Evolutionary conservation across 2,113 vertebrate species (phyloP).

Genomic region (Ancistrus triradiatus): DNA sequence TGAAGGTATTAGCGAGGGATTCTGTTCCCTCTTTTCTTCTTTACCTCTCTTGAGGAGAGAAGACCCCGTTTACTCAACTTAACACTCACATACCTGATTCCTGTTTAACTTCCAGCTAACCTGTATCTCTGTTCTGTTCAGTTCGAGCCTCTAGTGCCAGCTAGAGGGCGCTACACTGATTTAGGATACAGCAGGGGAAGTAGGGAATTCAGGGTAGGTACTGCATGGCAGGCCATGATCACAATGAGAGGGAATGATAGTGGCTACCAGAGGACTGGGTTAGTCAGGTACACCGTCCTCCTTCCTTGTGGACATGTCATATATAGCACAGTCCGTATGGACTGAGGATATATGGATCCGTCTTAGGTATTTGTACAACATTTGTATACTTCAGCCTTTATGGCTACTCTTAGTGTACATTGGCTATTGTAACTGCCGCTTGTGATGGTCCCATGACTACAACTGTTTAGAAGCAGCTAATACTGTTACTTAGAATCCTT

Average conservation of each 20-base stretch:
- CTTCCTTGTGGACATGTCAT: constrained; percentile 38
- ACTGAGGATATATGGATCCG: constrained; percentile 41
- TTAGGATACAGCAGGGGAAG: constrained; percentile 64
- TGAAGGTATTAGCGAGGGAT: constrained; percentile 40
- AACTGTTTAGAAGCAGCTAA: constrained; percentile 50
- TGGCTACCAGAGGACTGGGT: constrained; percentile 60
- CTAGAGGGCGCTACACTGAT: constrained; percentile 53
- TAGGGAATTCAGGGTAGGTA: constrained; percentile 51
- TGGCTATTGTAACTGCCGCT: constrained; percentile 58
- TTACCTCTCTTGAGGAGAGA: constrained; percentile 49
- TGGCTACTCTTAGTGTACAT: constrained; percentile 57
- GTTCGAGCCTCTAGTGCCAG: constrained; percentile 44
- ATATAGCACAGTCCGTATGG: constrained; percentile 46
- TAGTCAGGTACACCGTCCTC: constrained; percentile 41
- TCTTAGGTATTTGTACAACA: constrained; percentile 46
- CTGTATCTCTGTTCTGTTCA: constrained; percentile 52
- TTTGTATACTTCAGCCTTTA: constrained; percentile 59
- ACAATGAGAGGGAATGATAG: constrained; percentile 51
- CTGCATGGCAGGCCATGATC: constrained; percentile 45
- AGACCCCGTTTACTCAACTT: constrained; percentile 41
- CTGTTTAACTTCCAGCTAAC: constrained; percentile 60
- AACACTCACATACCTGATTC: constrained; percentile 56
- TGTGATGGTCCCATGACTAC: constrained; percentile 49
- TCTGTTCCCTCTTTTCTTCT: constrained; percentile 54
- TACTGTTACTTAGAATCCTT: constrained; percentile 60